Conservation (phyloP, 2,113 vertebrate species). For the Sceloporus tristichus region DNA sequence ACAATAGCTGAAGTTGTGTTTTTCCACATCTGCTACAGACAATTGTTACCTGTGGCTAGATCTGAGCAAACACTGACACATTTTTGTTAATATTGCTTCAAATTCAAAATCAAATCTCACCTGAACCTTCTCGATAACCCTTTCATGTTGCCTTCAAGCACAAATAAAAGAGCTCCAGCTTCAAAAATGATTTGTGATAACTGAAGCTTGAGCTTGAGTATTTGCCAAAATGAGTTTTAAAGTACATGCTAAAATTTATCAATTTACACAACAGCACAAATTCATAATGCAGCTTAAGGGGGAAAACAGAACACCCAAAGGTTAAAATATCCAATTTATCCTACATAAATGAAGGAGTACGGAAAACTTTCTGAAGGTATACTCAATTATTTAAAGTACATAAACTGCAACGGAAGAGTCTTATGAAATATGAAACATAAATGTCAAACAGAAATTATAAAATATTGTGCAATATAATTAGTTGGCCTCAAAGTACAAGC, state of each 20-base stretch:
- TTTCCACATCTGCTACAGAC: fast-evolving
- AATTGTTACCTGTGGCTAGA: slow-evolving; percentile 6
- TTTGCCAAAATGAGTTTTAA: slow-evolving; percentile 13
- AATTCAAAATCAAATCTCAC: slow-evolving; percentile 19
- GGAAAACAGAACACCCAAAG: not conserved
- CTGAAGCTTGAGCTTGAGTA: not conserved
- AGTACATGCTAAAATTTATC: slow-evolving; percentile 8
- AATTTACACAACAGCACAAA: slow-evolving; percentile 6
- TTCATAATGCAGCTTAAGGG: slow-evolving; percentile 6
- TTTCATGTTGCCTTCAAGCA: slow-evolving; percentile 1
- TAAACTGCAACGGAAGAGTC: not conserved
- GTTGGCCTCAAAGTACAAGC: not conserved
- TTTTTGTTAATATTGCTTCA: slow-evolving; percentile 30
- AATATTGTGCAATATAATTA: not conserved
- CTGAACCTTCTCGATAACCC: slow-evolving; percentile 10
- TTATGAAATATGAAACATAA: not conserved
- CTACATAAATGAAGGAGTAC: not conserved
- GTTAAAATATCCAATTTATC: not conserved
- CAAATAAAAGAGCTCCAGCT: slow-evolving; percentile 23
- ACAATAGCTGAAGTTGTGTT: not conserved
- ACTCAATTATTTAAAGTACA: not conserved
- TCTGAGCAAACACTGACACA: slow-evolving; percentile 22
- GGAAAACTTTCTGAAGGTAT: not conserved
- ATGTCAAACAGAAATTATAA: slow-evolving; percentile 9
- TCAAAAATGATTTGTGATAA: slow-evolving; percentile 11